Base-by-base conservation (phyloP, 2,888 invertebrate species). In the Aethes cnicana region DNA sequence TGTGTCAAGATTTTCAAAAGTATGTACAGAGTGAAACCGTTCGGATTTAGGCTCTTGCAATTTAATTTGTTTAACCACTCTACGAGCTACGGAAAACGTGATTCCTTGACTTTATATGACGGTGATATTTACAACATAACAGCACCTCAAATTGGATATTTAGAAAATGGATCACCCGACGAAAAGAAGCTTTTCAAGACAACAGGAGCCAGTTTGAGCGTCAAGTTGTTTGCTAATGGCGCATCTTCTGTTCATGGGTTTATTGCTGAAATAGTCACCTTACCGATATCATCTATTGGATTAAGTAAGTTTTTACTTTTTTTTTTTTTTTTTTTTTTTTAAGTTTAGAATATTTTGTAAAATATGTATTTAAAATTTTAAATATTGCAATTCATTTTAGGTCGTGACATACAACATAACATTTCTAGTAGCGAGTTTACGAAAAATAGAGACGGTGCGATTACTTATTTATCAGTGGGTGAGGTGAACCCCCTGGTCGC, bases 1-100 rank as follows among this genome's bases (percentile, higher is more conserved):
- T 99, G 99, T 74, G 96, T 99, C 0, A 99, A 99, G 82, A 97
- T 98, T 62, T 98, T 99, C 75, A 94, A 95, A 48, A 96, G 97
- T 55, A 93, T 93, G 54, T 95, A 93, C 69, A 92, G 94, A 56
- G 94, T 95, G 0, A 98, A 98, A 72, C 95, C 95, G 8, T 93
- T 98, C 66, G 98, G 97, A 5, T 95, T 98, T 68, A 91, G 98
- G 54, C 87, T 98, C 35, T 85, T 98, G 16, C 98, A 98, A 67
- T 96, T 96, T 59, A 97, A 97, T 82, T 81, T 98, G n/a, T 97
- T 96, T 69, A 97, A 97, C 72, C 95, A 96, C 28, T 95, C 96
- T 0, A 92, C 92, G 43, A 93, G 94, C 63, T 94, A 95, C 56
- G 95, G 95, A 9, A 94, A 94, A 74, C 92, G 95, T 0, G 97